Evolutionary conservation across 2,113 vertebrate species (phyloP).

Genomic region (Sinosuthora webbiana): DNA sequence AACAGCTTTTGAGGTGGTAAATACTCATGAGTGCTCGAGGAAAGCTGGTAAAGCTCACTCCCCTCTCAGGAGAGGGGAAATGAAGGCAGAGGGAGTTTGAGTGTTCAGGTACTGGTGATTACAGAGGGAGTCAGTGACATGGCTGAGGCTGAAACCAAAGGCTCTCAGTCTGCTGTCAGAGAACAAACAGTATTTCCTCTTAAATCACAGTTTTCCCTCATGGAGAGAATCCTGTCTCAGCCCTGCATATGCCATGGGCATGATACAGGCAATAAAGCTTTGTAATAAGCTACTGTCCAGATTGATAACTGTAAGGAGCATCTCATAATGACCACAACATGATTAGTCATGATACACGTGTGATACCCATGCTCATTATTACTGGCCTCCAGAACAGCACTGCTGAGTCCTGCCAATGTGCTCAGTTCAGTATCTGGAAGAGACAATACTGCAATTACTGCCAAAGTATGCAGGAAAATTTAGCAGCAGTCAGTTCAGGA

Average conservation of each 20-base stretch:
- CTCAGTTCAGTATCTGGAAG: constrained; percentile 13
- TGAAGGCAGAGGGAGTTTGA: not conserved
- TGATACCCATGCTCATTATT: constrained; percentile 61
- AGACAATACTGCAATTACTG: constrained; percentile 60
- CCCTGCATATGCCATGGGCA: constrained; percentile 16
- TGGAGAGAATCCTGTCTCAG: not conserved
- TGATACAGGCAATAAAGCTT: constrained; percentile 56
- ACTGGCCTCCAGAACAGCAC: constrained; percentile 28
- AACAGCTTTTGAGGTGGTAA: not conserved
- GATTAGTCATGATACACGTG: constrained; percentile 52
- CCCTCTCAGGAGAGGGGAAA: not conserved
- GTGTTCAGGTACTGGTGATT: not conserved
- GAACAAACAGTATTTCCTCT: not conserved
- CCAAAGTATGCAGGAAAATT: constrained; percentile 39
- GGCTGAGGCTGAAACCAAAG: not conserved
- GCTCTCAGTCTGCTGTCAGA: not conserved
- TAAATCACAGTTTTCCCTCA: not conserved
- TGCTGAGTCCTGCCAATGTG: constrained; percentile 42
- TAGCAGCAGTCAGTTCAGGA: not conserved
- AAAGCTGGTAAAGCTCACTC: not conserved
- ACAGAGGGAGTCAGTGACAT: not conserved
- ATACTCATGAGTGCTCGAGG: not conserved
- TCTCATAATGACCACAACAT: constrained; percentile 51
- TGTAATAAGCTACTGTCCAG: constrained; percentile 45
- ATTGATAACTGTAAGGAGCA: constrained; percentile 40